Conservation (phyloP, 1,140 invertebrate genomes). For the Plutomurus gul region DNA sequence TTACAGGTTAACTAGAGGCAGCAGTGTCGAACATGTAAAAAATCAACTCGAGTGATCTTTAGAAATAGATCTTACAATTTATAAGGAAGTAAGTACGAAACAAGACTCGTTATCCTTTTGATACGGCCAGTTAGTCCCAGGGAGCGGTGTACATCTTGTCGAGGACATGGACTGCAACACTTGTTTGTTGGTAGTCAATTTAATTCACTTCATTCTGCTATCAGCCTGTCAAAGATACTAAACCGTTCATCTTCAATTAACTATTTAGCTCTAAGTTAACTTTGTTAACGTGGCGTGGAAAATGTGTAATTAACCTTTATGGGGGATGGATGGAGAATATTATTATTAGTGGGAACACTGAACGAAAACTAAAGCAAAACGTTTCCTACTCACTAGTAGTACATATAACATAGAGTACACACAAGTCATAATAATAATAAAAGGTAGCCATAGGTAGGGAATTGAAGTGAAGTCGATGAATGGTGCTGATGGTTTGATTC, state of each 20-base stretch:
- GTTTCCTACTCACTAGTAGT: not conserved
- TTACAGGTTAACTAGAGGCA: not conserved
- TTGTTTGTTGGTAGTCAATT: not conserved
- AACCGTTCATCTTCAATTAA: not conserved
- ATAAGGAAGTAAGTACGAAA: not conserved
- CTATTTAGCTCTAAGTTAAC: not conserved
- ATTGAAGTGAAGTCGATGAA: not conserved
- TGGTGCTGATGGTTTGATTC: not conserved
- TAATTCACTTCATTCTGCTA: not conserved
- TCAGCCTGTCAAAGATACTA: not conserved
- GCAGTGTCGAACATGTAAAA: not conserved
- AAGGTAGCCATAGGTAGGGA: not conserved
- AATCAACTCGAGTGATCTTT: not conserved
- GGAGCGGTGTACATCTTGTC: no score
- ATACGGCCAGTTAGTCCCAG: no score
- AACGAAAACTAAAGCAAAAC: not conserved
- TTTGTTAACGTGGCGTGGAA: conserved; percentile 2
- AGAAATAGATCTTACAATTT: not conserved
- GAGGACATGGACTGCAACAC: no score
- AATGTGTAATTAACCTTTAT: conserved; percentile 29
- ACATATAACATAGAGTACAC: not conserved
- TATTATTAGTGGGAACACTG: no score
- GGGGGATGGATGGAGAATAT: not conserved
- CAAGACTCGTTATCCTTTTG: not conserved
- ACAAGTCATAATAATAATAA: not conserved